Percentiles rank a stretch among this genome's conserved stretches.
Evolutionary conservation across 2,888 invertebrate species (phyloP).

Genomic region (Torymus texanus): DNA sequence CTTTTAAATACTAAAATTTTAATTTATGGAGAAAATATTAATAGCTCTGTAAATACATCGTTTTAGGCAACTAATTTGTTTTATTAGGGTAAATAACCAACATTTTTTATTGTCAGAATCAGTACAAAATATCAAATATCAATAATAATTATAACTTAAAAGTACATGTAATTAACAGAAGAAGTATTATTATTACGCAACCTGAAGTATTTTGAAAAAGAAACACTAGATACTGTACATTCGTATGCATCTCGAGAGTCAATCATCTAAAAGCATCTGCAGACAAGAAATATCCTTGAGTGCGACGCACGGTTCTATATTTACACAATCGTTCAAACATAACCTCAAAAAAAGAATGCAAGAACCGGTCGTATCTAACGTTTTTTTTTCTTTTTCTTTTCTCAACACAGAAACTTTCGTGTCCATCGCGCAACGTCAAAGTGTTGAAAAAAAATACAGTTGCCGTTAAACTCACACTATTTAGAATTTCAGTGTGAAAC

Average conservation of each 20-base stretch:
- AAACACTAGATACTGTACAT: neutral
- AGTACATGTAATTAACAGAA: too few relatives aligned
- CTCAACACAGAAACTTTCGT: neutral
- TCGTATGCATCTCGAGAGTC: conserved; percentile 11
- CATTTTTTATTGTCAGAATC: too few relatives aligned
- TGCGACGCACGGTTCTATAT: conserved; percentile 13
- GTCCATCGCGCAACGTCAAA: neutral
- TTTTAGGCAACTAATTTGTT: too few relatives aligned
- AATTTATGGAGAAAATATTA: too few relatives aligned
- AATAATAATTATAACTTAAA: too few relatives aligned
- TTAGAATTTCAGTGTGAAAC: conserved; percentile 21
- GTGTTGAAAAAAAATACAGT: conserved; percentile 15
- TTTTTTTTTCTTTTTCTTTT: conserved; percentile 12
- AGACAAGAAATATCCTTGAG: too few relatives aligned
- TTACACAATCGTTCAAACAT: conserved; percentile 38
- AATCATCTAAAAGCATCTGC: too few relatives aligned
- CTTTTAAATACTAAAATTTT: too few relatives aligned
- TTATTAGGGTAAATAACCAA: too few relatives aligned
- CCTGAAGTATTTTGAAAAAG: neutral
- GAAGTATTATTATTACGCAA: neutral
- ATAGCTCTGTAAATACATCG: too few relatives aligned
- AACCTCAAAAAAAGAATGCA: conserved; percentile 42
- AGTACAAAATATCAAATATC: too few relatives aligned
- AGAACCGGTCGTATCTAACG: conserved; percentile 40
- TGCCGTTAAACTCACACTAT: conserved; percentile 46